phyloP scores from a whole-genome alignment of 2,888 invertebrate genomes.

The Campoplex nolae region DNA sequence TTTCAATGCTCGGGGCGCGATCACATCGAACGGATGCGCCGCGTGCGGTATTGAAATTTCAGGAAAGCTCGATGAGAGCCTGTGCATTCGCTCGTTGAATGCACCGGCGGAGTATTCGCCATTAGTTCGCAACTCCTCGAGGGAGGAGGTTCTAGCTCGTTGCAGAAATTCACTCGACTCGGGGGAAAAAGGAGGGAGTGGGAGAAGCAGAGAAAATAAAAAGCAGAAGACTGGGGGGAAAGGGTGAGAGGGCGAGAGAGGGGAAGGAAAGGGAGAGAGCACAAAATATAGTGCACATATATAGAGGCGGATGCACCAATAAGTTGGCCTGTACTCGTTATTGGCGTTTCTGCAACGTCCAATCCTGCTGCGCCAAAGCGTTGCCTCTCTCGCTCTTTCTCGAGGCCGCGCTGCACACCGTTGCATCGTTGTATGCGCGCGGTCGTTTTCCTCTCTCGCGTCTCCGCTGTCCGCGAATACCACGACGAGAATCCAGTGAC shows the following conservation, averaged over 20 bases:
- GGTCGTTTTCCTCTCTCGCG: conserved; percentile 58
- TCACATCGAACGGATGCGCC: conserved; percentile 3
- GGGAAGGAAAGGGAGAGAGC: neutral
- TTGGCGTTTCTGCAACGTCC: conserved; percentile 64
- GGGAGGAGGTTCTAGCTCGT: conserved; percentile 28
- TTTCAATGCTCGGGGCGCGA: too few relatives aligned
- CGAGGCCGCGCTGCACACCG: conserved; percentile 64
- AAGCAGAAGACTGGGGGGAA: neutral
- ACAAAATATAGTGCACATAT: conserved; percentile 12
- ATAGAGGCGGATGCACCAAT: conserved; percentile 79
- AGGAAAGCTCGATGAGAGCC: neutral
- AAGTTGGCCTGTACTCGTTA: conserved; percentile 70
- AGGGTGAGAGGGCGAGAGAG: neutral
- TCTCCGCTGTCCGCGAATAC: conserved; percentile 70
- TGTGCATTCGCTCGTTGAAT: conserved; percentile 46
- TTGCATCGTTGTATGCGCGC: conserved; percentile 59
- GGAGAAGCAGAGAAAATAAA: neutral
- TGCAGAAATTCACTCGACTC: conserved; percentile 37
- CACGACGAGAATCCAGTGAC: conserved; percentile 68
- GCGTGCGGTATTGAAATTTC: conserved; percentile 60
- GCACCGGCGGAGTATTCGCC: conserved; percentile 54
- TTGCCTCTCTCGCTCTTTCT: conserved; percentile 59
- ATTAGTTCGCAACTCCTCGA: conserved; percentile 53
- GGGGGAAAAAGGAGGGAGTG: neutral
- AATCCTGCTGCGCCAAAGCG: conserved; percentile 70